phyloP scores from a whole-genome alignment of 2,113 vertebrate genomes.

The Pelecanoides urinatrix region DNA sequence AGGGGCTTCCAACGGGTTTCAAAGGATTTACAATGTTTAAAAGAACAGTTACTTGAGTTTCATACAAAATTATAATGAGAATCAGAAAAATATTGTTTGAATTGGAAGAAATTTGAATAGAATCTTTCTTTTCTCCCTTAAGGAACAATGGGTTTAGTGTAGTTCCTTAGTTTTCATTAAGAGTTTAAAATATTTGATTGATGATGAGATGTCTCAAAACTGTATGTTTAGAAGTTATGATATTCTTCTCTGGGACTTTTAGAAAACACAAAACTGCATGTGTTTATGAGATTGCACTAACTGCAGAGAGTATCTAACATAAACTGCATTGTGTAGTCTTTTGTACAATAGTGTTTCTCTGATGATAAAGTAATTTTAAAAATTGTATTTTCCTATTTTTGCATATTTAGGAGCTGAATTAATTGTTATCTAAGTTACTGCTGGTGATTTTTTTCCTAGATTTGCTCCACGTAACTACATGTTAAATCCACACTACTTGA shows the following conservation, averaged over 20 bases:
- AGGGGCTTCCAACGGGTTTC: neutral
- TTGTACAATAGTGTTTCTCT: neutral
- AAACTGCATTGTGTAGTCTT: neutral
- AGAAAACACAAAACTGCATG: neutral
- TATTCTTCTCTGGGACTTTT: neutral
- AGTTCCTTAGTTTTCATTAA: neutral
- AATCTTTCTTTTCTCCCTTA: neutral
- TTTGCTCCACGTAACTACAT: neutral
- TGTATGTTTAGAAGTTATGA: neutral
- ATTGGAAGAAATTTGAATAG: neutral
- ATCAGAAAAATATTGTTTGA: neutral
- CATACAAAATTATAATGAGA: neutral
- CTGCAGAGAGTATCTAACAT: neutral
- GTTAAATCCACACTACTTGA: fast-evolving
- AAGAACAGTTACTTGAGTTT: neutral
- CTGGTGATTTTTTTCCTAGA: neutral
- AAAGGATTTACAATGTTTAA: neutral
- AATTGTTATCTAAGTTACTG: neutral
- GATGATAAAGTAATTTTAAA: neutral
- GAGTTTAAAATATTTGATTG: neutral
- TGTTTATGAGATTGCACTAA: neutral
- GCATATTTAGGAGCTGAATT: neutral
- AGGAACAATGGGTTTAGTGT: neutral
- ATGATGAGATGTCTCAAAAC: neutral
- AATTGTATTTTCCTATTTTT: neutral